These are phyloP conservation scores for Eulacestoma nigropectus DNA, from an alignment of 2,113 vertebrate species.

Conservation along the genomic window DNA sequence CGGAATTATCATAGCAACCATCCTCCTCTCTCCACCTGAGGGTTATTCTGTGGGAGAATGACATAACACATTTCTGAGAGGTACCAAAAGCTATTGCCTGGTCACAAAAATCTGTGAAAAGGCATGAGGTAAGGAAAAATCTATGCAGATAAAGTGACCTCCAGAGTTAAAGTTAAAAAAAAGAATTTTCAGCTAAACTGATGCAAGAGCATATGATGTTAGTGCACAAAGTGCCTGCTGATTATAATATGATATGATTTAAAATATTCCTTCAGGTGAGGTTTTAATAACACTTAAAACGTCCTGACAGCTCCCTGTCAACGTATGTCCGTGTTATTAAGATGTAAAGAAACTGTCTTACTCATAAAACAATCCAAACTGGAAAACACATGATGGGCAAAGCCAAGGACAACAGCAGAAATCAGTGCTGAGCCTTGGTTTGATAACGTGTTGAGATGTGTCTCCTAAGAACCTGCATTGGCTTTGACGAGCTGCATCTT, in stretches of 20 bases:
- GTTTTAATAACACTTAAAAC: conserved; percentile 48
- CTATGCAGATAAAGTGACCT: background rate
- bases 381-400: conserved; percentile 27
- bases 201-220: background rate
- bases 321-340: conserved; percentile 17
- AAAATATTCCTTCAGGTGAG: conserved; percentile 18
- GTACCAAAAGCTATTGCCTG: background rate
- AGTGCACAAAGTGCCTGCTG: background rate
- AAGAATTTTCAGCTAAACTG: background rate
- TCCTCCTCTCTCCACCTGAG: background rate
- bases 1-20: background rate
- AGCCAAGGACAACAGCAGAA: conserved; percentile 25
- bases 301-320: conserved; percentile 40
- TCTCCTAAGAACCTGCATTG: background rate
- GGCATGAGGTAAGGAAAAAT: background rate
- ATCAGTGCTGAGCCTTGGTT: background rate
- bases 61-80: background rate
- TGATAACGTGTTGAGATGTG: background rate
- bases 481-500: background rate
- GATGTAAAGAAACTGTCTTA: background rate
- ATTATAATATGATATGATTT: conserved; percentile 41
- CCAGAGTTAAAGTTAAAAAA: background rate
- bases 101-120: background rate
- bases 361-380: background rate
- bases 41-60: background rate